Percentiles rank a stretch among this genome's conserved stretches.
Evolutionary conservation across 2,113 vertebrate species (phyloP).

Genomic region (Porphyrio hochstetteri): DNA sequence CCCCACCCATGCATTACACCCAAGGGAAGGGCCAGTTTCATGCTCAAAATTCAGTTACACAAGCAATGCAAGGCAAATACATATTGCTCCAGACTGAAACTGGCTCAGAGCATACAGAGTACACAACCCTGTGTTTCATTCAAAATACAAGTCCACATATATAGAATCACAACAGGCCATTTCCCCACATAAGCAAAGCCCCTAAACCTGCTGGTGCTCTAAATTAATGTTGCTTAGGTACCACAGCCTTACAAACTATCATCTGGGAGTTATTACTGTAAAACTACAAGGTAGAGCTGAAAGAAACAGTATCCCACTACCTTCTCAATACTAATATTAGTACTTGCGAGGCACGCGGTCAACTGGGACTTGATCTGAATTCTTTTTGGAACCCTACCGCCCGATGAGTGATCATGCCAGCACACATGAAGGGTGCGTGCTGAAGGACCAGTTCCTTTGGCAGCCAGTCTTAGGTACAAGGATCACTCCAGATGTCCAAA

Average conservation of each 20-base stretch:
- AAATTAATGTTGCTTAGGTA: not conserved
- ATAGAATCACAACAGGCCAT: not conserved
- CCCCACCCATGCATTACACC: not conserved
- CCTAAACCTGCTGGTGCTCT: not conserved
- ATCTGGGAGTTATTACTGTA: not conserved
- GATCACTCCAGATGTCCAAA: not conserved
- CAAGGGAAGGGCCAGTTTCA: not conserved
- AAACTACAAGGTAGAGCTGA: not conserved
- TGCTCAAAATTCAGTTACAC: not conserved
- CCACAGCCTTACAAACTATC: not conserved
- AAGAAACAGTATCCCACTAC: not conserved
- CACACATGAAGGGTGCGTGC: accelerated
- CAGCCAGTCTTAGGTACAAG: not conserved
- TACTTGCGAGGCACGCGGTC: not conserved
- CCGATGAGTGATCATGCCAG: not conserved
- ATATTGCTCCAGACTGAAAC: not conserved
- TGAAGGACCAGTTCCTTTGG: not conserved
- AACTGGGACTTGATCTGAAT: not conserved
- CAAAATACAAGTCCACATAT: not conserved
- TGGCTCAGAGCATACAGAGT: not conserved
- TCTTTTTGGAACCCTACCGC: not conserved
- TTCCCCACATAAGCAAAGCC: not conserved
- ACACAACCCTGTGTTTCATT: accelerated
- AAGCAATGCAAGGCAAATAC: not conserved
- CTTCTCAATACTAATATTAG: not conserved